A percentile compares a stretch with the other conserved stretches of the same genome.
Conservation (phyloP, 2,113 vertebrate genomes). For the Natator depressus region DNA sequence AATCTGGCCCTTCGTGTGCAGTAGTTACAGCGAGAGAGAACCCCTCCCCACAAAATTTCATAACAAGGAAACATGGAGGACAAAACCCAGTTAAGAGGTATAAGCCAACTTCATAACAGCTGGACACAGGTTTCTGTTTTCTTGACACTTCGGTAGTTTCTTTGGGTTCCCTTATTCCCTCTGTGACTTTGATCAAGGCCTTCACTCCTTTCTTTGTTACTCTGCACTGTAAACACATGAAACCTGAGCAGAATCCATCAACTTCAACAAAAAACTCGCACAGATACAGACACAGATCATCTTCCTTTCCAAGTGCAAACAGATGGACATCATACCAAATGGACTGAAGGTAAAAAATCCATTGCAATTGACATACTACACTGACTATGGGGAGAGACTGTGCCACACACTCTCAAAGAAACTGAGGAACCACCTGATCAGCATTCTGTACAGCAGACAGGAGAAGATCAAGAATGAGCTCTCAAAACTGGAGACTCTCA, state of each 20-base stretch:
- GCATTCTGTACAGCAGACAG: too few species aligned
- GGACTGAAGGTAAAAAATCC: too few species aligned
- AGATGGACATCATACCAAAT: too few species aligned
- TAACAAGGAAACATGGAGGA: background rate
- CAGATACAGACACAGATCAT: too few species aligned
- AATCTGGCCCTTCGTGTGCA: background rate
- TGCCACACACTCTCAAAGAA: too few species aligned
- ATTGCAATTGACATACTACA: too few species aligned
- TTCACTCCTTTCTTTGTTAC: background rate
- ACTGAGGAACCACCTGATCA: too few species aligned
- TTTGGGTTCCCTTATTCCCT: background rate
- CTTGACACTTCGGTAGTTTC: background rate
- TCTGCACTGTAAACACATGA: background rate
- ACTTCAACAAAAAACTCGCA: too few species aligned
- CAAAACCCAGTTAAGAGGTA: background rate
- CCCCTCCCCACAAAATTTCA: background rate
- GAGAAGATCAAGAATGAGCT: too few species aligned
- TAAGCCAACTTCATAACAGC: background rate
- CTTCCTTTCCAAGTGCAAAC: too few species aligned
- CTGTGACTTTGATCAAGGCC: background rate
- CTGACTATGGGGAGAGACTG: too few species aligned
- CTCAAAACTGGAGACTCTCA: too few species aligned
- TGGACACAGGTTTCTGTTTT: background rate
- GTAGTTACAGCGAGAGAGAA: background rate
- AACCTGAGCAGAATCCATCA: background rate